Evolutionary conservation across 1,140 invertebrate genomes (phyloP), one percentile per base, ranked within the genome.

Genomic region (Tetranychus urticae): DNA sequence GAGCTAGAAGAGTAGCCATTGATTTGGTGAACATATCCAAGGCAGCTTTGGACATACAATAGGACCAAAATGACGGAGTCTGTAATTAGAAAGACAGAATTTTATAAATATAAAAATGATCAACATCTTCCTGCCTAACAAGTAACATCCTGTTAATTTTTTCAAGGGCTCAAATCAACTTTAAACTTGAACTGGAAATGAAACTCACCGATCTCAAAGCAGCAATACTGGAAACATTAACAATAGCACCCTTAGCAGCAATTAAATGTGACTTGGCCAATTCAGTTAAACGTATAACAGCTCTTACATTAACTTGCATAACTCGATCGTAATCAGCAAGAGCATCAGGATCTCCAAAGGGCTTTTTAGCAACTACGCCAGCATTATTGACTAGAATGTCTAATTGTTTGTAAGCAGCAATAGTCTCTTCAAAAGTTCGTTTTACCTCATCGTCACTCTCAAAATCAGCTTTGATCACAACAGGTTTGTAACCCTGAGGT

Each of bases 41-140:
- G 23, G 23, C 23, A 23, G 23, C 23, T 23, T 23, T 23, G 23
- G 23, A 23, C 23, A 23, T 23, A 23, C 23, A 84, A 69, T 93
- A 92, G 45, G 54, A 33, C 35, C 54, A 56, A 31, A 56, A 56
- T 3, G 33, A 36, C 12, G 12, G 13, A 2, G 54, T n/a, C 35
- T 56, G 13, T 13, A 56, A n/a, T 13, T 12, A 55, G 10, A 35
- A 23, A 55, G 23, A 55, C 10, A 55, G 10, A 12, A 31, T 10
- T 8, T 13, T 8, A 10, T 10, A 55, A 31, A n/a, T 12, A 23
- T 23, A 23, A 23, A 23, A 23, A 23, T 23, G 23, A 23, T 23
- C 23, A 23, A 23, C 23, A 23, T 23, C 23, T 23, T 23, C 23
- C 23, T 23, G 23, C 23, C 12, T n/a, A 13, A n/a, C 33, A n/a